phyloP scores from a whole-genome alignment of 1,140 invertebrate species.

The Pogonomyrmex californicus region DNA sequence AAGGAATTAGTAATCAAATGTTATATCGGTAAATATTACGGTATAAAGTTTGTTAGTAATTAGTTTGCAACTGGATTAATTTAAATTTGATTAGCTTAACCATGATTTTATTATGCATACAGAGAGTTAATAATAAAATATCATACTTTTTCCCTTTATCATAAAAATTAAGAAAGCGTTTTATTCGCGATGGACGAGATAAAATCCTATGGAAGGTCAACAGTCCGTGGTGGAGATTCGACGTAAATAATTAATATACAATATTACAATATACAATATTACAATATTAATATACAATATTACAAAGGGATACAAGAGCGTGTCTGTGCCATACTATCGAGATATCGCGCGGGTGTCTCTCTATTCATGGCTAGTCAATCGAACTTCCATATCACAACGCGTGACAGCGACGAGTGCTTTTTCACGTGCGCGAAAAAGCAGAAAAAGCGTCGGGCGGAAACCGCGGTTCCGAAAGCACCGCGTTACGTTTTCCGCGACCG shows the following conservation, averaged over 20 bases:
- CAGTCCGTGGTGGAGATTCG: neutral
- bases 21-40: conserved; percentile 1
- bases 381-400: conserved; percentile 37
- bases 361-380: conserved; percentile 35
- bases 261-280: too few species aligned
- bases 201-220: neutral
- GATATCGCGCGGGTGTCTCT: conserved; percentile 33
- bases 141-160: neutral
- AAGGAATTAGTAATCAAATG: neutral
- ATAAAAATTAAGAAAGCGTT: conserved; percentile 2
- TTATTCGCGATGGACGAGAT: neutral
- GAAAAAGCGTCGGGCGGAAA: conserved; percentile 38
- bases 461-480: conserved; percentile 39
- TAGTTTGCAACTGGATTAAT: neutral
- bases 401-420: conserved; percentile 49
- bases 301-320: neutral
- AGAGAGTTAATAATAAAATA: neutral
- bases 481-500: conserved; percentile 48
- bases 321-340: conserved; percentile 2
- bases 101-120: neutral
- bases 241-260: conserved; percentile 31
- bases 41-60: neutral
- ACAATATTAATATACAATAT: neutral
- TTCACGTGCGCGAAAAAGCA: conserved; percentile 27
- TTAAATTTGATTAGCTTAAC: neutral